These are phyloP conservation scores for Polyommatus icarus DNA, from an alignment of 2,888 invertebrate species.

Conservation along the genomic window DNA sequence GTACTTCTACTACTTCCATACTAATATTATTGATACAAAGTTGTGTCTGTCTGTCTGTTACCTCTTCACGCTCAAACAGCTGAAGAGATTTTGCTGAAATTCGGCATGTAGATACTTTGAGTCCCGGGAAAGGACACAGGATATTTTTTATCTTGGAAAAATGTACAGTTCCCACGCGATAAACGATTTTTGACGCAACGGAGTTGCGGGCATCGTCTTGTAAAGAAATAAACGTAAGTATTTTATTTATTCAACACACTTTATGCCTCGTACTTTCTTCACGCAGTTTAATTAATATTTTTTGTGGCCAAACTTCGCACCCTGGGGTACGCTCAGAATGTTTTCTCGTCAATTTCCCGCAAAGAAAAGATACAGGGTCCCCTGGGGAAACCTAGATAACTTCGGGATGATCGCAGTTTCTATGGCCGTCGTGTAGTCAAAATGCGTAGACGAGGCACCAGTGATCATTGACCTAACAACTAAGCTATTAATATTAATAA, in stretches of 20 bases:
- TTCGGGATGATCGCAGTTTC: not conserved
- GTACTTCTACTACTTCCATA: not conserved
- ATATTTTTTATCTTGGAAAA: no score
- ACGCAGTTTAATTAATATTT: slow-evolving; percentile 7
- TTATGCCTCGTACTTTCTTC: not conserved
- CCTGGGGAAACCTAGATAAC: not conserved
- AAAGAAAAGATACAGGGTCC: slow-evolving; percentile 19
- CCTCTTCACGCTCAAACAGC: no score
- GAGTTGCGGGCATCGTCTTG: no score
- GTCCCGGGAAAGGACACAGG: no score
- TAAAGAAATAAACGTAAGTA: no score
- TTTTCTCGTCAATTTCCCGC: slow-evolving; percentile 13
- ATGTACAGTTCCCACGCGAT: no score
- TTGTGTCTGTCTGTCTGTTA: no score
- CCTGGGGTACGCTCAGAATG: not conserved
- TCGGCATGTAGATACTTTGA: no score
- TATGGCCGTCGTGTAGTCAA: not conserved
- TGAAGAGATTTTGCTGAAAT: no score
- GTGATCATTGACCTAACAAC: no score
- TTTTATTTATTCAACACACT: not conserved
- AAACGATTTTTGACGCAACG: no score
- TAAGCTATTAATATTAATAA: no score
- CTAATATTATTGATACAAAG: not conserved
- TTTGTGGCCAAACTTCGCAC: not conserved
- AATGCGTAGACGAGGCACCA: not conserved